A percentile compares a stretch with the other conserved stretches of the same genome.
Evolutionary conservation across 2,113 vertebrate genomes (phyloP).

Genomic region (Apteryx owenii): DNA sequence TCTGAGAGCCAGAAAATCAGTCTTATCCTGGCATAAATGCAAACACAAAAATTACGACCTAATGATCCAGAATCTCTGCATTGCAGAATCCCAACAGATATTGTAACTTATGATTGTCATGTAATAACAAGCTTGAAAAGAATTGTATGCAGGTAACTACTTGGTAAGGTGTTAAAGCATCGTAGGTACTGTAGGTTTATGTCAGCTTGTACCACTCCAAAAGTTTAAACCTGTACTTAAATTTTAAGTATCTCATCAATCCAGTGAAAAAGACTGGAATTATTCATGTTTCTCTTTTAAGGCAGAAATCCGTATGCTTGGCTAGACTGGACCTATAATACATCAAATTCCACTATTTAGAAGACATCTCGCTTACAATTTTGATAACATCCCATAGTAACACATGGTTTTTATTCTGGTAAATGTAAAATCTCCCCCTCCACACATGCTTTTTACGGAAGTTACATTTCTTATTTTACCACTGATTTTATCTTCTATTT

Average conservation of each 20-base stretch:
- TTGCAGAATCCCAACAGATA: fast-evolving
- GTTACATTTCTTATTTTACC: background rate
- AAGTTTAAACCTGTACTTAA: background rate
- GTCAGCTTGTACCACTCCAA: background rate
- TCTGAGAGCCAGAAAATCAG: background rate
- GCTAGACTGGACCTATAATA: background rate
- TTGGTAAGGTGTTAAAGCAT: background rate
- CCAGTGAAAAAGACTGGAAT: background rate
- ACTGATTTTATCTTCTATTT: background rate
- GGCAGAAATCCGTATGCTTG: background rate
- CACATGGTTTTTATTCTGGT: background rate
- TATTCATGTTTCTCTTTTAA: background rate
- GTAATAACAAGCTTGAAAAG: background rate
- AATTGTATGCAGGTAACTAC: background rate
- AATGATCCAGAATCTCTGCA: background rate
- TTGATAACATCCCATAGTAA: background rate
- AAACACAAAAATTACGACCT: background rate
- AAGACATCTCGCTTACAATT: background rate
- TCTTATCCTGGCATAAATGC: background rate
- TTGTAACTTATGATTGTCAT: background rate
- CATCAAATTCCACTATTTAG: background rate
- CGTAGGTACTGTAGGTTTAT: background rate
- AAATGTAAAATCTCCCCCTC: background rate
- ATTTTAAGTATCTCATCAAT: background rate
- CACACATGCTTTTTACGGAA: background rate